Evolutionary conservation across 2,888 invertebrate species (phyloP).

Genomic region (Blera fallax): DNA sequence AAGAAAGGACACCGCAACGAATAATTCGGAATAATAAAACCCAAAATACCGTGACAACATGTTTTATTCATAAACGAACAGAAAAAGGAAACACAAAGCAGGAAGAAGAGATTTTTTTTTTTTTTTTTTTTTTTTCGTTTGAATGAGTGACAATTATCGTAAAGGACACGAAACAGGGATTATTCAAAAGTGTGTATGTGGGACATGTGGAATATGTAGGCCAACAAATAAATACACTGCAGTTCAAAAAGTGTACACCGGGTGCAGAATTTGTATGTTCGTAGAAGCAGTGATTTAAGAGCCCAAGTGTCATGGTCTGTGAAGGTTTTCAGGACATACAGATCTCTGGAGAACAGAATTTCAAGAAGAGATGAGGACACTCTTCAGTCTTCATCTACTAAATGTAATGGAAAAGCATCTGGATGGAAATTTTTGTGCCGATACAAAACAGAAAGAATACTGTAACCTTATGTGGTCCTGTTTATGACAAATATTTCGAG

Average conservation of each 20-base stretch:
- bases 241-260: background rate
- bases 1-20: slow-evolving; percentile 32
- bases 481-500: too few relatives aligned
- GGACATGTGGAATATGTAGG: slow-evolving; percentile 33
- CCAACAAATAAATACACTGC: slow-evolving; percentile 8
- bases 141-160: slow-evolving; percentile 69
- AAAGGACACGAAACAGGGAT: slow-evolving; percentile 43
- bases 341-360: too few relatives aligned
- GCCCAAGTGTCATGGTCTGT: too few relatives aligned
- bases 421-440: too few relatives aligned
- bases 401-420: too few relatives aligned
- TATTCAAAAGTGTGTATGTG: background rate
- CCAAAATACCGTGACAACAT: slow-evolving; percentile 61
- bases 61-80: slow-evolving; percentile 66
- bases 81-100: slow-evolving; percentile 36
- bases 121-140: slow-evolving; percentile 9
- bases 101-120: slow-evolving; percentile 29
- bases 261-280: too few relatives aligned
- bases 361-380: too few relatives aligned
- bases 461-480: too few relatives aligned
- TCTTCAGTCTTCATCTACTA: too few relatives aligned
- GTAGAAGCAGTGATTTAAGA: too few relatives aligned
- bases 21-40: slow-evolving; percentile 65
- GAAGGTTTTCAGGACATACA: too few relatives aligned
- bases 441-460: too few relatives aligned